Base-by-base conservation (phyloP, 2,888 invertebrate species). In the Macropis europaea region DNA sequence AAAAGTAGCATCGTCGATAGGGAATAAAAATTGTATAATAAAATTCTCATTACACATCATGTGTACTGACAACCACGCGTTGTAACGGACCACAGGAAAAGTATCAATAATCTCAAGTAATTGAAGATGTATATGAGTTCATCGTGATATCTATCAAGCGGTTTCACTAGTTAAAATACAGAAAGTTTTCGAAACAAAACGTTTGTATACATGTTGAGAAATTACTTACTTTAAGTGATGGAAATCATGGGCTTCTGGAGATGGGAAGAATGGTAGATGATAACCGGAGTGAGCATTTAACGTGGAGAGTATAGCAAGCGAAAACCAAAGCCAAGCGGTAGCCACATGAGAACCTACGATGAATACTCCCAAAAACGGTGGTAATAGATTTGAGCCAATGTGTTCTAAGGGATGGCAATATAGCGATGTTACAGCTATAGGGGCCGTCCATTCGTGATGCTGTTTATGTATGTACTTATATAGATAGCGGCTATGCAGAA, bases 381-480 rank as follows among this genome's bases (percentile, higher is more conserved):
- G 96, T 63, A 95, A 79, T 62, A 96, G 87, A 90, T 96, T 96
- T 45, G 95, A 95, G 73, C 96, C 92, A 61, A 95, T 90, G 88
- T 96, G 95, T 84, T 94, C 91, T 54, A 93, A 91, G 0, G 96
- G 96, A 90, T 96, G 95, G 81, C 95, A 95, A 88, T 96, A 96
- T 40, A 96, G 91, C 11, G 95, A 94, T 0, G 95, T 94, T 2
- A 96, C 93, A n/a, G 96, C 95, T 54, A 97, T 94, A 0, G 97
- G 96, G 0, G 96, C 95, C 1, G 95, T 95, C 96, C 96, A 97
- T 89, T 97, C 96, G 83, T 97, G 97, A 88, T 97, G 97, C 81
- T 94, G 93, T 88, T 97, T 97, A 90, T 97, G 97, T 79, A 97
- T 95, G 85, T 93, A 92, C 85, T 95, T 95, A 91, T 97, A 97